Conservation (phyloP, 2,113 vertebrate genomes). For the Spea multiplicata region DNA sequence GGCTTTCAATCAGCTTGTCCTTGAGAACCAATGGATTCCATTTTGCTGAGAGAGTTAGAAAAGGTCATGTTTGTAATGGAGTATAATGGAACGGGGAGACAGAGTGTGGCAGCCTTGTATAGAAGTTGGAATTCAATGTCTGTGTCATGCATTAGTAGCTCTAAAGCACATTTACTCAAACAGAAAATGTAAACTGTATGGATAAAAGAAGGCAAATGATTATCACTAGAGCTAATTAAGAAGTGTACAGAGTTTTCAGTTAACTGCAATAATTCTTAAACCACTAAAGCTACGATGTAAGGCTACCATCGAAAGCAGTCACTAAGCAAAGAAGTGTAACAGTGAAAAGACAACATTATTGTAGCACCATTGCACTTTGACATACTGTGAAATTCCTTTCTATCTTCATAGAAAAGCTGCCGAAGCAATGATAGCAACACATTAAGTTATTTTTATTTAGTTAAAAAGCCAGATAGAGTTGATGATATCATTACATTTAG, state of each 20-base stretch:
- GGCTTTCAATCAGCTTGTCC: conserved; percentile 48
- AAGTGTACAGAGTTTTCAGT: conserved; percentile 14
- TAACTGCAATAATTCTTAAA: conserved; percentile 19
- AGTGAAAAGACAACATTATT: conserved; percentile 21
- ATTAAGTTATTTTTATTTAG: neutral
- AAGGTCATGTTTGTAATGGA: conserved; percentile 45
- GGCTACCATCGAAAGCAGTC: conserved; percentile 10
- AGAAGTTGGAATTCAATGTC: conserved; percentile 27
- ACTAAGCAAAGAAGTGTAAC: neutral
- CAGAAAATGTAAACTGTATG: conserved; percentile 30
- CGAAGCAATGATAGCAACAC: neutral
- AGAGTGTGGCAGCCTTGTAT: conserved; percentile 38
- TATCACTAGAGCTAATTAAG: conserved; percentile 15
- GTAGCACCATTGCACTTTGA: conserved; percentile 7
- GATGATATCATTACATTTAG: neutral
- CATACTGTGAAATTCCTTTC: conserved; percentile 10
- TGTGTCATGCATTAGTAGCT: conserved; percentile 37
- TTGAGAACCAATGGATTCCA: conserved; percentile 44
- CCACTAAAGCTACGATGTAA: conserved; percentile 1
- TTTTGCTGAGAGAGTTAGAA: conserved; percentile 39
- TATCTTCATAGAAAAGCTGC: neutral
- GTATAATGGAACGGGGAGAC: conserved; percentile 45
- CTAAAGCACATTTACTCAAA: conserved; percentile 35
- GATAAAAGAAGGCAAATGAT: conserved; percentile 18
- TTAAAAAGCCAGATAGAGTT: neutral